Conservation (phyloP, 2,888 invertebrate species). For the Cheilosia urbana region DNA sequence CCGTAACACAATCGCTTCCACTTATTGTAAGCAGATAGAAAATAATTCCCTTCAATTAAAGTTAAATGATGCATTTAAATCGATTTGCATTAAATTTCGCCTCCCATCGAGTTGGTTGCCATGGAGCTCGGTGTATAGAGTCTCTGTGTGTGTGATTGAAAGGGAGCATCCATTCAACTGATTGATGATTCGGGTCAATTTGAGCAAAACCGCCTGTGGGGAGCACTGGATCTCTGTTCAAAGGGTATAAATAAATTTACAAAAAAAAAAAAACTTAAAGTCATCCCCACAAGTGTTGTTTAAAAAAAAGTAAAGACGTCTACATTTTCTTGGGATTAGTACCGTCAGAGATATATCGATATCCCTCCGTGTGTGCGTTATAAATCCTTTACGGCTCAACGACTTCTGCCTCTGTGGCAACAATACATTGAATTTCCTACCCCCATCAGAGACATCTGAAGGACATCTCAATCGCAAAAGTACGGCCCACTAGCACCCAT, state of each 20-base stretch:
- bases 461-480: neutral
- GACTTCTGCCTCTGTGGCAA: conserved; percentile 15
- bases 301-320: too few species aligned
- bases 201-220: neutral
- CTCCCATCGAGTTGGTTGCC: neutral
- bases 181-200: conserved; percentile 26
- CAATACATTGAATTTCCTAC: conserved; percentile 37
- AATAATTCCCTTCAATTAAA: conserved; percentile 16
- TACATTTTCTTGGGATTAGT: too few species aligned
- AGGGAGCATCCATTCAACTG: neutral
- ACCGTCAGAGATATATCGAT: too few species aligned
- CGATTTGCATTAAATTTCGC: conserved; percentile 20
- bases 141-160: neutral
- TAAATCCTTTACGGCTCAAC: too few species aligned
- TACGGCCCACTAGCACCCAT: conserved; percentile 8
- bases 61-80: conserved; percentile 39
- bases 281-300: too few species aligned
- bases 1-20: neutral
- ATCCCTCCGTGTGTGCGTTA: too few species aligned
- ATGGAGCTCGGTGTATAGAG: neutral
- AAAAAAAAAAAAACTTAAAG: too few species aligned
- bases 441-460: neutral
- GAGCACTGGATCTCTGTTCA: neutral
- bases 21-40: conserved; percentile 3
- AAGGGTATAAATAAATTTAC: neutral